Evolutionary conservation across 2,888 invertebrate genomes (phyloP).

Genomic region (Pachymerium ferrugineum): DNA sequence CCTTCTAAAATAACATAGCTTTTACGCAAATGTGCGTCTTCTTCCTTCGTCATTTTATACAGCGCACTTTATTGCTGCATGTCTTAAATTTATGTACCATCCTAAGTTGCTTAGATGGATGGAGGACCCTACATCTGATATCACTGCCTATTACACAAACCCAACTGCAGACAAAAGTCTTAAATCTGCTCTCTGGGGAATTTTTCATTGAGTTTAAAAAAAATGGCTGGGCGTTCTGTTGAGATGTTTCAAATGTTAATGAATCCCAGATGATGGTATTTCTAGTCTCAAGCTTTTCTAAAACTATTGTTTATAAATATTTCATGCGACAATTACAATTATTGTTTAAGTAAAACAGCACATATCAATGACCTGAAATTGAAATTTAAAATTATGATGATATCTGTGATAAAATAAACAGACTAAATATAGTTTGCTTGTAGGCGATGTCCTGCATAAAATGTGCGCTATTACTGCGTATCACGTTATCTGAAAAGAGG

Average conservation of each 20-base stretch:
- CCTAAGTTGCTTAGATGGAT: constrained; percentile 27
- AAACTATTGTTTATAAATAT: too few relatives aligned
- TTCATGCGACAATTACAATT: too few relatives aligned
- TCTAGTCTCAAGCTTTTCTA: too few relatives aligned
- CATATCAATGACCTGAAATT: too few relatives aligned
- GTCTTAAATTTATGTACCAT: constrained; percentile 27
- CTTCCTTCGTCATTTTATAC: constrained; percentile 25
- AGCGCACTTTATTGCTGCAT: constrained; percentile 17
- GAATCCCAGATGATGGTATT: too few relatives aligned
- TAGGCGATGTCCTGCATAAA: background rate
- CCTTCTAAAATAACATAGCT: background rate
- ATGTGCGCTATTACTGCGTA: constrained; percentile 8
- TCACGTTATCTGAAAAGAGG: constrained; percentile 8
- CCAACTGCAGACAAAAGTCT: constrained; percentile 16
- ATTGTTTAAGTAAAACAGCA: too few relatives aligned
- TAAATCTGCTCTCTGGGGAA: constrained; percentile 7
- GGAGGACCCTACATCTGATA: constrained; percentile 10
- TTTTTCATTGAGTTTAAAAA: constrained; percentile 17
- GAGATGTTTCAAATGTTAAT: too few relatives aligned
- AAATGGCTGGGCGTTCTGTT: too few relatives aligned
- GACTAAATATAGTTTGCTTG: background rate
- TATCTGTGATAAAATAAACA: background rate
- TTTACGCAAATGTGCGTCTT: constrained; percentile 16
- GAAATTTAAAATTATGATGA: too few relatives aligned
- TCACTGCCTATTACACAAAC: background rate